Evolutionary conservation across 2,888 invertebrate species (phyloP).

Genomic region (Xestobium rufovillosum): DNA sequence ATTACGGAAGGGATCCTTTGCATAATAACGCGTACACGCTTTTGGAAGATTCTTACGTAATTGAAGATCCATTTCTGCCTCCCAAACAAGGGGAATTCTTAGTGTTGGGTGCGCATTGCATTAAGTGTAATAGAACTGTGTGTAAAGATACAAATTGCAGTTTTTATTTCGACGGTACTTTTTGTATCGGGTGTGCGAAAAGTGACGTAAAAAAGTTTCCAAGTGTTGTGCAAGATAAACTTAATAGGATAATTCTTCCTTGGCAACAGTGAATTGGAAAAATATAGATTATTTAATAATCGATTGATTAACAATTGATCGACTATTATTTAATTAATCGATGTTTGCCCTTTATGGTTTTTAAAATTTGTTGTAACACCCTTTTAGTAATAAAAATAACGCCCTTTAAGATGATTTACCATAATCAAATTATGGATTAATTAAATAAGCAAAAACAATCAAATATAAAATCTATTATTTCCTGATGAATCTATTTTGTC

Average conservation of each 20-base stretch:
- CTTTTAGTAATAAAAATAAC: no score
- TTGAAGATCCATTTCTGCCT: slow-evolving; percentile 78
- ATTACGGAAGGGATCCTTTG: slow-evolving; percentile 66
- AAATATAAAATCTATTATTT: no score
- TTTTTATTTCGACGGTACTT: slow-evolving; percentile 67
- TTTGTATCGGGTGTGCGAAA: slow-evolving; percentile 65
- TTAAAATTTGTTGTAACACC: no score
- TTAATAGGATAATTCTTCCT: slow-evolving; percentile 43
- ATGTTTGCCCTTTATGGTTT: no score
- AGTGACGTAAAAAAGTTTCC: slow-evolving; percentile 58
- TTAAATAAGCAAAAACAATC: no score
- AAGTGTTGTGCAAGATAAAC: slow-evolving; percentile 55
- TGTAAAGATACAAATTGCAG: slow-evolving; percentile 73
- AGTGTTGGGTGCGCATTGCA: slow-evolving; percentile 70
- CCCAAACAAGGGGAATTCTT: slow-evolving; percentile 68
- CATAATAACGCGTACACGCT: slow-evolving; percentile 62
- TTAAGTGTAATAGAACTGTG: slow-evolving; percentile 57
- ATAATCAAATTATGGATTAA: no score
- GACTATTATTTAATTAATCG: no score
- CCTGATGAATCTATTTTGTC: no score
- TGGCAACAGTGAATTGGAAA: no score
- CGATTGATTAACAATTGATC: no score
- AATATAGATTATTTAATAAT: no score
- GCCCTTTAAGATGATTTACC: no score
- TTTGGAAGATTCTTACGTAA: slow-evolving; percentile 67